Base-by-base conservation (phyloP, 2,888 invertebrate species). In the Steromphala cineraria region DNA sequence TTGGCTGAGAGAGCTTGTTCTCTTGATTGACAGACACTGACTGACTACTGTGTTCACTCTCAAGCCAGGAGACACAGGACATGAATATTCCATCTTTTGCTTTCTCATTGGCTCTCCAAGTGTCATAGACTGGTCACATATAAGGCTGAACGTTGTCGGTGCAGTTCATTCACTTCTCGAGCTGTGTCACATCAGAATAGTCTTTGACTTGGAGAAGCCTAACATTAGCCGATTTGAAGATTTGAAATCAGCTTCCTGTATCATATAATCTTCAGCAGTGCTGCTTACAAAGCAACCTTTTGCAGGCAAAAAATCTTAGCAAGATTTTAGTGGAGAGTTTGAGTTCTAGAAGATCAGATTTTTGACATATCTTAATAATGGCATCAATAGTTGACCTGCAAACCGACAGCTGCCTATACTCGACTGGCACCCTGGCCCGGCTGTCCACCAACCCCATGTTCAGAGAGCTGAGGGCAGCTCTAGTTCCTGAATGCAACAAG, bases 401-500 rank as follows among this genome's bases (percentile, higher is more conserved):
- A 7, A 78, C 40, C 3, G 52, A 74, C 31, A 24, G 40, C 55
- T 53, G 78, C 55, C 28, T 53, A 3, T 52, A 56, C n/a, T 46
- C 36, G 28, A 52, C 52, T 76, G 81, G 77, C 15, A 83, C 84
- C 15, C 84, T 89, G 19, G 80, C 81, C 40, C 85, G 83, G 46
- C 82, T 91, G 7, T 79, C 83, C n/a, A 80, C 85, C n/a, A 88
- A 91, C 82, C 91, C 91, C 4, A 89, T 90, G 89, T 91, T 91
- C 82, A 78, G 78, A n/a, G 90, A 89, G 24, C 86, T 91, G 8
- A 88, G 88, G 67, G 88, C 86, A 8, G 90, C 89, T 0, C 83
- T 91, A 17, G 83, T 85, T 0, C 82, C 56, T 0, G 91, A 91
- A 10, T 86, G 85, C 75, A 75, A 52, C 24, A 75, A 52, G 24